phyloP scores from a whole-genome alignment of 2,888 invertebrate genomes.

The Hirtodrosophila cameraria region DNA sequence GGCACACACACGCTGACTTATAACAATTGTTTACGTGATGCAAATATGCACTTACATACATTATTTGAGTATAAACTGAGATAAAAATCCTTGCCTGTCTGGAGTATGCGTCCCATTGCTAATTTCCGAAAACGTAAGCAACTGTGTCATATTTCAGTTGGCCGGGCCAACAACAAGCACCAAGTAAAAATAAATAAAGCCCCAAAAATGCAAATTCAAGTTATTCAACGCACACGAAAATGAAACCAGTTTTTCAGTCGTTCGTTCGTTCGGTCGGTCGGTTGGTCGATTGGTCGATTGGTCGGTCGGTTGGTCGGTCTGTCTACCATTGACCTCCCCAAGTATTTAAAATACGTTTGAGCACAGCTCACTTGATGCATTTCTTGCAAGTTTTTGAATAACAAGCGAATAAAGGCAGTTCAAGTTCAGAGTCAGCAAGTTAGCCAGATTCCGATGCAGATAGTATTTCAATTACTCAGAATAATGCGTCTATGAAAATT shows the following conservation, averaged over 20 bases:
- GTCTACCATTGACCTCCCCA: slow-evolving; percentile 70
- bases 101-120: background rate
- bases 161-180: background rate
- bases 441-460: background rate
- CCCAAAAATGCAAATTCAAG: slow-evolving; percentile 41
- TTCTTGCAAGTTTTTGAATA: slow-evolving; percentile 35
- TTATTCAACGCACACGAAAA: slow-evolving; percentile 54
- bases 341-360: slow-evolving; percentile 38
- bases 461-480: background rate
- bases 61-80: background rate
- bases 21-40: background rate
- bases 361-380: slow-evolving; percentile 35
- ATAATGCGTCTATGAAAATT: no score
- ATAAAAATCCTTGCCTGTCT: slow-evolving; percentile 15
- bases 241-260: slow-evolving; percentile 62
- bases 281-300: no score
- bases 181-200: slow-evolving; percentile 20
- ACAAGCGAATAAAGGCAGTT: slow-evolving; percentile 37
- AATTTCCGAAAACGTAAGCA: slow-evolving; percentile 29
- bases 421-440: slow-evolving; percentile 52
- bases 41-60: background rate
- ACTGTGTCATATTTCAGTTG: slow-evolving; percentile 35
- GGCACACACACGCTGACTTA: background rate
- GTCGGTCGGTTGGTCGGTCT: background rate
- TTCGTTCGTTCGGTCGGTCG: slow-evolving; percentile 1